Evolutionary conservation across 2,888 invertebrate genomes (phyloP), one percentile per base, ranked within the genome.

Genomic region (Apamea monoglypha): DNA sequence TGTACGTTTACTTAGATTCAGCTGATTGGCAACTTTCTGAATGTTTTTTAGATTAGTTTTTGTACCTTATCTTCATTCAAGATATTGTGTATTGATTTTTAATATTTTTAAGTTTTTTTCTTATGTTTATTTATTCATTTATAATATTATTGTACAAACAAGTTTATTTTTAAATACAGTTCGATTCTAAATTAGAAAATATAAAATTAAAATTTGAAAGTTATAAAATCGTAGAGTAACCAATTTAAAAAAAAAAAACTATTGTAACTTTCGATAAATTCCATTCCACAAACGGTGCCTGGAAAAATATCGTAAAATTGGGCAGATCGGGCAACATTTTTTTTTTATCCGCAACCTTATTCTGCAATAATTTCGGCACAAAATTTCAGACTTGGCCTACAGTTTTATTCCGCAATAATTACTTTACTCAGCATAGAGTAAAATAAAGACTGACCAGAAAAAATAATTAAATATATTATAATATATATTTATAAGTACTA

Each of bases 1-100:
- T 91, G 77, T 84, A 86, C 72, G 78, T 79, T 72, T 78, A 59
- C 67, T 56, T 88, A 86, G 87, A 77, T 75, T 67, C 69, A 80
- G 87, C 78, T 84, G 66, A 82, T 84, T 89, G 85, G 79, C 81
- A 86, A 86, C 68, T 67, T 73, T 85, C 64, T 88, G 76, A 82
- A 80, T 89, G 88, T 88, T 78, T 84, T 40, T 84, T 87, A 88
- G 82, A 78, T 10, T 83, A 78, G 66, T 72, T 67, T 76, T 70
- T 73, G 59, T 78, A 29, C 25, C 64, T 18, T 16, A 7, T 59
- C 44, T 68, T 74, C 47, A 53, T 61, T n/a, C 8, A 14, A 61
- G n/a, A 72, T 71, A 71, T 74, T 77, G 64, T 81, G 53, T 78
- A 64, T 53, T 21, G 2, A 59, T 10, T 59, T 53, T 36, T 16